Conservation (phyloP, 2,113 vertebrate species). For the Arothron firmamentum region DNA sequence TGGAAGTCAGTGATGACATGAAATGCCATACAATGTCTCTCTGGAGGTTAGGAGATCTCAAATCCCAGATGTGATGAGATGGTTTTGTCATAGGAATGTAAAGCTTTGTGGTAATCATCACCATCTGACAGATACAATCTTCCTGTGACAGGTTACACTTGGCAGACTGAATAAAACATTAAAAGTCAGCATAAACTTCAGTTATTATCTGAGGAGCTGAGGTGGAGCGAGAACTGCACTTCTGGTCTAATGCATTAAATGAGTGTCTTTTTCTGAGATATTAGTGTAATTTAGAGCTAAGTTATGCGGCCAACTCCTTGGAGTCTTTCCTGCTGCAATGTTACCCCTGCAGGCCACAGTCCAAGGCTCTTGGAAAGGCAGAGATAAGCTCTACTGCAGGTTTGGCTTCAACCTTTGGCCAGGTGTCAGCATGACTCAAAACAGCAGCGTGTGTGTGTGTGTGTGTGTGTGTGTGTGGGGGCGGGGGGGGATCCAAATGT, state of each 20-base stretch:
- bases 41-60: background rate
- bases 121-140: conserved; percentile 10
- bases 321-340: conserved; percentile 9
- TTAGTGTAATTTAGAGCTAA: conserved; percentile 1
- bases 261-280: background rate
- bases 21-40: conserved; percentile 1
- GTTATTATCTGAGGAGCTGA: background rate
- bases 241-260: background rate
- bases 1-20: background rate
- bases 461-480: no score
- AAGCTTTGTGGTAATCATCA: conserved; percentile 2
- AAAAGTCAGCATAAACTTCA: no score
- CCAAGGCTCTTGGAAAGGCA: conserved; percentile 10
- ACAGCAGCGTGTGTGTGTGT: no score
- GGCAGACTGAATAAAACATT: conserved; percentile 1
- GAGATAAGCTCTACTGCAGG: conserved; percentile 6
- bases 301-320: background rate
- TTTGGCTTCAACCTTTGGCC: conserved; percentile 18
- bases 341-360: conserved; percentile 7
- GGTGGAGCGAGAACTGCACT: background rate
- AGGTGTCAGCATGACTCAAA: conserved; percentile 3
- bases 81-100: conserved; percentile 6
- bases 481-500: conserved; percentile 9
- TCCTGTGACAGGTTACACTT: background rate
- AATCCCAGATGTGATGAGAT: background rate